Evolutionary conservation across 2,888 invertebrate species (phyloP).

Genomic region (Eupithecia abbreviata): DNA sequence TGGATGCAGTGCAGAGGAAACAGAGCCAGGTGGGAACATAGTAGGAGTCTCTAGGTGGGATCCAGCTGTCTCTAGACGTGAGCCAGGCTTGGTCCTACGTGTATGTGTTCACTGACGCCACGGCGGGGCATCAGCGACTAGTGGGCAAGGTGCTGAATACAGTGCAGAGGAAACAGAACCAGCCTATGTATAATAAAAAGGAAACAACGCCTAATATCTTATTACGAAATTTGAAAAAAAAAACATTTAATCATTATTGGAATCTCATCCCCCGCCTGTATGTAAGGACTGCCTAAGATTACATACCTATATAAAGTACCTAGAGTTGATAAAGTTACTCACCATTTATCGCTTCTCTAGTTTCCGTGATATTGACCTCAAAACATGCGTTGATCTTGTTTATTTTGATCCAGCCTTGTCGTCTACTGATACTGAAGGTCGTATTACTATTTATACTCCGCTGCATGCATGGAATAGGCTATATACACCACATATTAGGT

Average conservation of each 20-base stretch:
- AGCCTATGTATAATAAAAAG: slow-evolving; percentile 87
- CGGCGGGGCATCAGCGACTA: slow-evolving; percentile 86
- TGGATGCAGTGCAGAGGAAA: slow-evolving; percentile 88
- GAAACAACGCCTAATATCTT: slow-evolving; percentile 83
- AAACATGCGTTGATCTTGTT: slow-evolving; percentile 11
- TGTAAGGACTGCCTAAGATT: neutral
- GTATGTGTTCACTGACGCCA: slow-evolving; percentile 91
- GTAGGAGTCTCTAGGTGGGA: slow-evolving; percentile 86
- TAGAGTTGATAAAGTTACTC: slow-evolving; percentile 8
- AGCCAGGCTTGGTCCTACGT: slow-evolving; percentile 87
- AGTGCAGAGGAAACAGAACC: slow-evolving; percentile 87
- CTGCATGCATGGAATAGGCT: neutral
- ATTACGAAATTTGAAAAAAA: neutral
- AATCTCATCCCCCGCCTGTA: neutral
- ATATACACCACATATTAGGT: neutral
- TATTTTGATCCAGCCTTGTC: neutral
- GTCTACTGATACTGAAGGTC: neutral
- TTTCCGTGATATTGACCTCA: slow-evolving; percentile 6
- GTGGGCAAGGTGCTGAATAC: slow-evolving; percentile 85
- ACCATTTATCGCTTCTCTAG: slow-evolving; percentile 7
- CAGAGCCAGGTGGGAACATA: slow-evolving; percentile 85
- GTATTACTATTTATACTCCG: neutral
- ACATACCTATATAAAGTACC: neutral
- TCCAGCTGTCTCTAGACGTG: slow-evolving; percentile 85
- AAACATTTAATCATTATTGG: neutral